Base-by-base conservation (phyloP, 2,888 invertebrate species). In the Erebia ligea region DNA sequence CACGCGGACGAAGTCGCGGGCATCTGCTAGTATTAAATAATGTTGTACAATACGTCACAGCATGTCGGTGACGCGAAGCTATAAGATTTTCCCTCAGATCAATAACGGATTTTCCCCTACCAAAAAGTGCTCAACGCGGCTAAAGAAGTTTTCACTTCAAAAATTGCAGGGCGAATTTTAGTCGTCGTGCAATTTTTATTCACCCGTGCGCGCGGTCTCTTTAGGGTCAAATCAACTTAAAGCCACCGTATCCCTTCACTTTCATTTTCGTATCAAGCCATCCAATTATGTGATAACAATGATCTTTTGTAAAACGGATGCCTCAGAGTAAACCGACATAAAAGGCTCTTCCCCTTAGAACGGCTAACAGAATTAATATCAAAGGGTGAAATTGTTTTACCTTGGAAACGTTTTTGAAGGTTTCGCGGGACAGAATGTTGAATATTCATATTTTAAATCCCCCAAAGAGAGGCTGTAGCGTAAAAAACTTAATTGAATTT, bases 331-430 rank as follows among this genome's bases (percentile, higher is more conserved):
- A 45, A 48, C 62, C 62, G 48, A 62, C 45, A 62, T 62, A 48
- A 62, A 62, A 62, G 62, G 45, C 42, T 21, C 21, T 62, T 48
- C 48, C 48, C 21, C 62, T 62, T 13, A 62, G 62, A 48, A 21
- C 19, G 48, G 62, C 62, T 62, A 62, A 62, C 48, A 48, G 62
- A 21, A 62, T 62, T 62, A 62, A 62, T 62, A 62, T 62, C 62
- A 62, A 62, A 62, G 62, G 62, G 45, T 62, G 62, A 62, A 62
- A 62, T 62, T 62, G 62, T 62, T 62, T 62, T 62, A 62, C 62
- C 62, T 62, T 62, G 19, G 48, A 42, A 62, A 62, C 62, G 62
- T 48, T 62, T 62, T 62, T 21, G 48, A 21, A 62, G 62, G 62
- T 45, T 62, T 48, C 19, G 62, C 19, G 62, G 45, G 45, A 62